These are phyloP conservation scores for Melanotaenia nigrans DNA, from an alignment of 2,797 vertebrate genomes.

Conservation along the genomic window DNA sequence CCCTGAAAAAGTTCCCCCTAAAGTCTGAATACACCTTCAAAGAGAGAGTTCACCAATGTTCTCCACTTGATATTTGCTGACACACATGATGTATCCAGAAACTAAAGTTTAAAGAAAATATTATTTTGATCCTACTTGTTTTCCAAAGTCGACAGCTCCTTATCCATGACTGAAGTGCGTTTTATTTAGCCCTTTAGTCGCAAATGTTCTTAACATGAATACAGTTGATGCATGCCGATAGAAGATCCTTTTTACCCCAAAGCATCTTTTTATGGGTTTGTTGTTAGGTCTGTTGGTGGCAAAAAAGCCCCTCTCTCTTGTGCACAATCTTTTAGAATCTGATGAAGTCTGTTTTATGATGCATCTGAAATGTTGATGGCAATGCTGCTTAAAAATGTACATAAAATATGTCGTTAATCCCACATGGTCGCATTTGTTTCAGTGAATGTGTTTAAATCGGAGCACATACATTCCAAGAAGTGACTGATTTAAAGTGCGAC, in stretches of 20 bases:
- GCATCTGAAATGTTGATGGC: slow-evolving; percentile 1
- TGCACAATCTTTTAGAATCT: slow-evolving; percentile 13
- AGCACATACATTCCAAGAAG: not conserved
- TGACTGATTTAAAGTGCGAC: too few relatives aligned
- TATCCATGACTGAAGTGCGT: slow-evolving; percentile 26
- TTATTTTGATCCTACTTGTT: slow-evolving; percentile 11
- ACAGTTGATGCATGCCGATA: not conserved
- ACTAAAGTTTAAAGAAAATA: slow-evolving; percentile 7
- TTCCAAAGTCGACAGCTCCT: slow-evolving; percentile 5
- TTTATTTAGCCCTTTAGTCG: slow-evolving; percentile 10
- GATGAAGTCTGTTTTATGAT: slow-evolving; percentile 18
- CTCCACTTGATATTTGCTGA: slow-evolving; percentile 12
- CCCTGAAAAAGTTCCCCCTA: slow-evolving; percentile 7
- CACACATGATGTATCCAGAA: not conserved
- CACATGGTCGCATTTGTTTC: slow-evolving; percentile 19
- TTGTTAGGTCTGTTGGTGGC: not conserved
- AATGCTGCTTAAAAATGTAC: slow-evolving; percentile 23
- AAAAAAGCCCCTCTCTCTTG: not conserved
- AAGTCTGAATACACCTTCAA: not conserved
- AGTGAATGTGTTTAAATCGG: not conserved
- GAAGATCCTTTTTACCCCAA: not conserved
- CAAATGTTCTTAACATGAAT: slow-evolving; percentile 15
- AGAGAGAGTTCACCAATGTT: not conserved
- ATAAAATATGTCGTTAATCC: slow-evolving; percentile 24
- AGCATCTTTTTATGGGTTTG: slow-evolving; percentile 16